These are phyloP conservation scores for Colistium nudipinnis DNA, from an alignment of 2,113 vertebrate genomes.

Conservation along the genomic window DNA sequence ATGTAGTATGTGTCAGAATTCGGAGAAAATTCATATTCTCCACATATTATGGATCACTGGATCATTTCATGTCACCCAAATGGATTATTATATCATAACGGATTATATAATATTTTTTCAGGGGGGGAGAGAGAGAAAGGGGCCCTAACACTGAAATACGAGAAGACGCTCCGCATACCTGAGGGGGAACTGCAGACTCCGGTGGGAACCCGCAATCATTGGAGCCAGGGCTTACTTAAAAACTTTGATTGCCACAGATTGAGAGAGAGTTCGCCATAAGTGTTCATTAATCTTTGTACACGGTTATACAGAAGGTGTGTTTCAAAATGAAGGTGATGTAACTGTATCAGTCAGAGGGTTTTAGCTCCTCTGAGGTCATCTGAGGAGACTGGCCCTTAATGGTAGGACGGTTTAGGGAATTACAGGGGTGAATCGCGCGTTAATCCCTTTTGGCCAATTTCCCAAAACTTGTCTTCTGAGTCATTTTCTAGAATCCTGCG, in stretches of 20 bases:
- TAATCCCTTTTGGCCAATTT: constrained; percentile 51
- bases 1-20: too few species aligned
- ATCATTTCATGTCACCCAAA: background rate
- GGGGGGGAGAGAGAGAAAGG: background rate
- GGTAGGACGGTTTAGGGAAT: constrained; percentile 12
- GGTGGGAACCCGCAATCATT: background rate
- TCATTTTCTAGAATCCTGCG: constrained; percentile 37
- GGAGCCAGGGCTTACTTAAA: background rate
- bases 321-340: constrained; percentile 3
- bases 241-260: background rate
- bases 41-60: background rate
- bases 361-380: too few species aligned
- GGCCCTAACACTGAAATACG: background rate
- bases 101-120: background rate
- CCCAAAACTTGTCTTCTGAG: constrained; percentile 45
- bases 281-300: background rate
- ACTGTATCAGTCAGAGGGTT: background rate
- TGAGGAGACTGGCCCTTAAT: constrained; percentile 31
- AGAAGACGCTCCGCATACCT: background rate
- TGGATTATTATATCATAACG: background rate
- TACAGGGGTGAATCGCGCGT: constrained; percentile 45
- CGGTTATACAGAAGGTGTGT: background rate
- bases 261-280: background rate
- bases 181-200: background rate
- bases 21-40: background rate